Evolutionary conservation across 2,888 invertebrate genomes (phyloP), one percentile per base, ranked within the genome.

Genomic region (Formica aserva): DNA sequence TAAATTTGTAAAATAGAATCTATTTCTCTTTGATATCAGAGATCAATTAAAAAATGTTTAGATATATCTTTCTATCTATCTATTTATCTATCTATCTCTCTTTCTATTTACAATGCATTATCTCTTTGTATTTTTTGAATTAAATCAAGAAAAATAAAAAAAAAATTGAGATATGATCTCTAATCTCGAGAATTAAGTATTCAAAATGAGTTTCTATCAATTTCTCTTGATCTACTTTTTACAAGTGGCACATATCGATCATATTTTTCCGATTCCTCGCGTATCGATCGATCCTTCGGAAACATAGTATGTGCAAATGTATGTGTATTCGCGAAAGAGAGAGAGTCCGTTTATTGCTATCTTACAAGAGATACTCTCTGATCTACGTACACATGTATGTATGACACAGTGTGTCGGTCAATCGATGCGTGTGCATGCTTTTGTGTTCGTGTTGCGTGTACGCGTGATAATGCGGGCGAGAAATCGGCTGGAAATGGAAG

Each of bases 331-430:
- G 92, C 88, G 85, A 88, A 91, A 85, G 55, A 69, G 71, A 69
- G 69, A 69, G 69, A 71, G 82, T 83, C 84, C 80, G 75, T 92
- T 93, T 94, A 94, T 93, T 93, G 92, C 94, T 94, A 94, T 92
- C 93, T 93, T 92, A 93, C 93, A 92, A 91, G 91, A 91, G 87
- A 83, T 52, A 78, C 77, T 78, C 38, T 83, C 55, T 66, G 60
- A 45, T 83, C 60, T 60, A 41, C 77, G 38, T 32, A 60, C 29
- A 52, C 32, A 18, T 55, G 18, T 45, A 35, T 38, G 11, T 48
- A n/a, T 55, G 45, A 38, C 83, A 55, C 2, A 15, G 1, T 41
- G 6, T 57, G 1, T 45, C 26, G 63, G 38, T 45, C 48, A 13
- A 52, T 69, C 48, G 52, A n/a, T 74, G n/a, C 15, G 57, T 60